Conservation (phyloP, 2,888 invertebrate species). For the Agrochola circellaris region DNA sequence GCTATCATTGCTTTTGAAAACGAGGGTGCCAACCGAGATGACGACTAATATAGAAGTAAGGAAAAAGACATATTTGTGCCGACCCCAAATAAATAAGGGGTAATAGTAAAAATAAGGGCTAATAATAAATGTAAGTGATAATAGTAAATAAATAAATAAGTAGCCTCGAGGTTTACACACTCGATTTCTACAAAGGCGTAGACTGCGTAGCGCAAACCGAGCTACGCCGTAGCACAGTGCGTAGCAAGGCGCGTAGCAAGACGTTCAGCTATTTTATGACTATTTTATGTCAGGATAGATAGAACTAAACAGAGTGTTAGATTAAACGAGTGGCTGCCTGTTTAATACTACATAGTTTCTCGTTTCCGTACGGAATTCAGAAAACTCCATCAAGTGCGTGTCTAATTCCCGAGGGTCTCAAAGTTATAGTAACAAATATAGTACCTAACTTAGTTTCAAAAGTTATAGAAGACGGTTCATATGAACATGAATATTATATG, state of each 20-base stretch:
- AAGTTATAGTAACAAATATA: not conserved
- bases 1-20: too few species aligned
- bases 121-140: too few species aligned
- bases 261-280: not conserved
- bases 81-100: too few species aligned
- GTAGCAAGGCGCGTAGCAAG: not conserved
- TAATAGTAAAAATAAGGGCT: too few species aligned
- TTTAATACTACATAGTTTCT: not conserved
- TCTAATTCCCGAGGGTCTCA: not conserved
- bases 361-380: not conserved
- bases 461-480: not conserved
- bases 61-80: too few species aligned
- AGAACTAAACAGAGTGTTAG: not conserved
- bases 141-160: too few species aligned
- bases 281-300: too few species aligned
- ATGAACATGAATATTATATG: not conserved
- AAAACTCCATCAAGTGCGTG: conserved; percentile 16
- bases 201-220: not conserved
- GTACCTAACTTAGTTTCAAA: not conserved
- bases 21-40: too few species aligned
- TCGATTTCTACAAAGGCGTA: not conserved
- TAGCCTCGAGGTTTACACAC: too few species aligned
- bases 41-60: too few species aligned
- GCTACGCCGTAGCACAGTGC: conserved; percentile 1
- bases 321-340: not conserved